Base-by-base conservation (phyloP, 2,888 invertebrate genomes). In the Toxonevra muliebris region DNA sequence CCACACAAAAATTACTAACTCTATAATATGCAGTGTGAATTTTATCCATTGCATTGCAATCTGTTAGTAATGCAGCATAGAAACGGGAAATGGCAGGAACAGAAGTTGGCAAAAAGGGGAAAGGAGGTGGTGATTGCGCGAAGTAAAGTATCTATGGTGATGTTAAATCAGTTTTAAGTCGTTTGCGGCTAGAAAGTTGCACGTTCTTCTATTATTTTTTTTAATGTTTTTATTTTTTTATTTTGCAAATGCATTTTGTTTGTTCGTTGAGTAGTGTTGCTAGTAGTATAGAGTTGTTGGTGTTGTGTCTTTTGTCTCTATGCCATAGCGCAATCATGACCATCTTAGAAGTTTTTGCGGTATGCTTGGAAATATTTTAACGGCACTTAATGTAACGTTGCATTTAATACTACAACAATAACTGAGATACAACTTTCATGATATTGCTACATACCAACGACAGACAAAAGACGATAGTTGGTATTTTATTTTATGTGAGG, bases 171-270 rank as follows among this genome's bases (percentile, higher is more conserved):
- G 59, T 62, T 61, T 57, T 12, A 15, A 48, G 48, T 62, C 53
- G 48, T 43, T 13, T 52, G 50, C 20, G 40, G 30, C 70, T 63
- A 55, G 48, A 59, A 59, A 59, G 60, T 41, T 53, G 40, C 40
- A 59, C 55, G 45, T 40, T 62, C 30, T 48, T 30, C 7, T 30
- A 30, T 30, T 4, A 2, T 30, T 30, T 30, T 30, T 30, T 30
- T 30, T 30, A 30, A 30, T 30, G 7, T 30, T 30, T 30, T 30
- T 30, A 30, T 30, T 30, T 30, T 30, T 30, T 4, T 30, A n/a
- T 30, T 30, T 48, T 13, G 50, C 69, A 76, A 48, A 48, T 77
- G 78, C 77, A 78, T 76, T 79, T 76, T 74, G 74, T 77, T 77
- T 76, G 76, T 76, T 77, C 75, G 10, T 53, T 57, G 40, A 52